Base-by-base conservation (phyloP, 1,140 invertebrate species). In the Teleopsis dalmanni region DNA sequence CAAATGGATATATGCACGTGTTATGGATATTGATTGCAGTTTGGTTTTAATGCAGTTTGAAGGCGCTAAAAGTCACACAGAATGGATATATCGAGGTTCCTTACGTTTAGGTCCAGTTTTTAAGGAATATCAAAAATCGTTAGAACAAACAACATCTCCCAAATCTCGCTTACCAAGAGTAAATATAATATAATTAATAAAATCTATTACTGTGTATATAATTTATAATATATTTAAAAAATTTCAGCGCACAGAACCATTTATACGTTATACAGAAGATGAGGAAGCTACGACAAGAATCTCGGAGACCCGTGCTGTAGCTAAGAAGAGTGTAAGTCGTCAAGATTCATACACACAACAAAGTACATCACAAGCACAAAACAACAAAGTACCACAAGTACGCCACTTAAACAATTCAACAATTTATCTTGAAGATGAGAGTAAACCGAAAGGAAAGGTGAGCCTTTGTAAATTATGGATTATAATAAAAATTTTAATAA, bases 31-130 rank as follows among this genome's bases (percentile, higher is more conserved):
- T 3, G 93, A 96, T 72, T 87, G 84, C 21, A 95, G 91, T 42
- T 77, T 97, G 37, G 91, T 89, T 0, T 82, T 89, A 59, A 85
- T 97, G 73, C 77, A 81, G 57, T 95, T 95, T 62, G 80, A 85
- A 31, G 77, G 79, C 3, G 82, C 86, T 51, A 79, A 81, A 40
- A 66, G 55, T 43, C 74, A 86, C 29, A 80, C 78, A 1, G 93
- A 97, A 73, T 95, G 91, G 91, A 90, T 96, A 38, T 96, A 95
- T 66, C 73, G 93, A 47, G 94, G 93, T 2, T 95, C 91, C 0
- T 84, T 87, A 0, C 73, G 93, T 45, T 73, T 96, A 3, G 81
- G 81, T 9, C 87, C 88, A 1, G 73, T 93, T 0, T 92, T 80
- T 65, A 75, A 82, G 21, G 85, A 89, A 62, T 70, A 88, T 35